phyloP scores from a whole-genome alignment of 2,797 vertebrate genomes.

The Prunella strophiata region DNA sequence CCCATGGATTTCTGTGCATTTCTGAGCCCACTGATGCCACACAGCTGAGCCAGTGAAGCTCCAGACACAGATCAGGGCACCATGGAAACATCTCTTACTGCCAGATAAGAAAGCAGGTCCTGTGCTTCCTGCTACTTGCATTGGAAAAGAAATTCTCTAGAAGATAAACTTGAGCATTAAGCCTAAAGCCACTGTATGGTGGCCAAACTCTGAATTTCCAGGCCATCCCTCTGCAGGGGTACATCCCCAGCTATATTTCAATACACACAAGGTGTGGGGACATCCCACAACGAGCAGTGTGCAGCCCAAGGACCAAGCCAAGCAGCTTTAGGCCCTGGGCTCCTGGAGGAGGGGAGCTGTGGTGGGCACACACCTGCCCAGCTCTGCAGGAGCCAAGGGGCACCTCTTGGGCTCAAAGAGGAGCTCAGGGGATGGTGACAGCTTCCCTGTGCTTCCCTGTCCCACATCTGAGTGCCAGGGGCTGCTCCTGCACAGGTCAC shows the following conservation, averaged over 20 bases:
- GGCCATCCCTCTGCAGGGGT: neutral
- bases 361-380: neutral
- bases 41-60: neutral
- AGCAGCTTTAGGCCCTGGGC: neutral
- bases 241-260: neutral
- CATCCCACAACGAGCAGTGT: fast-evolving
- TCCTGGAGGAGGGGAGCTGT: neutral
- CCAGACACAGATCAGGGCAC: neutral
- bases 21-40: neutral
- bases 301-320: neutral
- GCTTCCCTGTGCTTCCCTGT: neutral
- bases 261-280: neutral
- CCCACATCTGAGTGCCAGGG: neutral
- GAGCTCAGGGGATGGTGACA: neutral
- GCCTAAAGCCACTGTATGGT: neutral
- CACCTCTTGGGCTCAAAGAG: neutral
- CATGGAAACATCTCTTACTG: conserved; percentile 27
- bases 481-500: neutral
- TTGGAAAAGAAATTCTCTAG: neutral
- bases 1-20: neutral
- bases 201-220: neutral
- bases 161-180: neutral
- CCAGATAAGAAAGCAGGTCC: neutral
- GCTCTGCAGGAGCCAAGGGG: neutral
- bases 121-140: neutral